Conservation (phyloP, 2,797 vertebrate species). For the Spheniscus humboldti region DNA sequence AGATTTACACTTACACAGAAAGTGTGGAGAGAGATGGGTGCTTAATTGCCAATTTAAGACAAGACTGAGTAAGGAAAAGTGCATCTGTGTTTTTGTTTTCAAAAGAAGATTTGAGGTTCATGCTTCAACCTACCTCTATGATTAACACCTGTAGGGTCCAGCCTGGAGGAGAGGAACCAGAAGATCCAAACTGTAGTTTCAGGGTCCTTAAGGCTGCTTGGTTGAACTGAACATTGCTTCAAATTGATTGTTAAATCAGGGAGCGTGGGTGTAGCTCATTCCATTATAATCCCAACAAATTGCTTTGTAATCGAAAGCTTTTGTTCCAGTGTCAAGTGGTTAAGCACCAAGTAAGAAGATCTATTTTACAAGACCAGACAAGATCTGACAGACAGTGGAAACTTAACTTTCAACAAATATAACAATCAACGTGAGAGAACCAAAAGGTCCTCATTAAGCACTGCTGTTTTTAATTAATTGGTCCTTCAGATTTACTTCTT, state of each 20-base stretch:
- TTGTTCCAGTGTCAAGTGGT: conserved; percentile 73
- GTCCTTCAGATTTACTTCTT: conserved; percentile 85
- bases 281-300: conserved; percentile 72
- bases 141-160: not conserved
- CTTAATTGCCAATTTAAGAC: not conserved
- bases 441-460: conserved; percentile 76
- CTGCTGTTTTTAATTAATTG: conserved; percentile 89
- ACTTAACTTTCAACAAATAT: conserved; percentile 77
- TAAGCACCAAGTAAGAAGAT: conserved; percentile 71
- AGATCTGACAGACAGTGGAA: conserved; percentile 67
- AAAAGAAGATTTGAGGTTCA: not conserved
- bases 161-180: not conserved
- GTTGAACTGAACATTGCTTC: conserved; percentile 32
- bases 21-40: not conserved
- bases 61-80: not conserved
- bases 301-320: conserved; percentile 75
- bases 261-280: conserved; percentile 58
- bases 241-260: conserved; percentile 70
- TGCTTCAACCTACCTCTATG: not conserved
- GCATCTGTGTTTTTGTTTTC: not conserved
- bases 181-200: not conserved
- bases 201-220: not conserved
- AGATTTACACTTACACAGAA: not conserved
- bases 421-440: conserved; percentile 74
- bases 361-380: conserved; percentile 71